These are phyloP conservation scores for Pteronura brasiliensis DNA, from an alignment of 2,113 vertebrate genomes.

Conservation along the genomic window DNA sequence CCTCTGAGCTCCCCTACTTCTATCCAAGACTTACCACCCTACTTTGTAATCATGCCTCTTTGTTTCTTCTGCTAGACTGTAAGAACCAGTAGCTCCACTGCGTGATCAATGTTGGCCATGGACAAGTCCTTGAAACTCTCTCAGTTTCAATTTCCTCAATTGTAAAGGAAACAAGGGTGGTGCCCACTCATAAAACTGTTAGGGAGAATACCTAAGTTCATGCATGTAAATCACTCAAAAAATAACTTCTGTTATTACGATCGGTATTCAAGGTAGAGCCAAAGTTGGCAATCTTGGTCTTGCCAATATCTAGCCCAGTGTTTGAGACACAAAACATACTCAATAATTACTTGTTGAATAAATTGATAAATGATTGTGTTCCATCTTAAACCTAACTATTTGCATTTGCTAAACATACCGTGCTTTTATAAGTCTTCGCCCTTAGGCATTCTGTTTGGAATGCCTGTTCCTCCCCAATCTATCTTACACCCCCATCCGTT, in stretches of 20 bases:
- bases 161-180: neutral
- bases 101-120: neutral
- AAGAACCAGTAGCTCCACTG: neutral
- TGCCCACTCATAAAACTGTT: neutral
- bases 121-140: neutral
- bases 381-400: neutral
- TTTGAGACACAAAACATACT: neutral
- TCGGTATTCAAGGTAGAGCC: neutral
- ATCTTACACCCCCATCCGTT: neutral
- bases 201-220: neutral
- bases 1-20: neutral
- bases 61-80: neutral
- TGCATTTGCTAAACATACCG: neutral
- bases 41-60: neutral
- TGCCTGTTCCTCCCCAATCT: neutral
- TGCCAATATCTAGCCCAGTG: neutral
- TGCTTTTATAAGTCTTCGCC: neutral
- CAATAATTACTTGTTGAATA: neutral
- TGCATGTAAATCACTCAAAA: neutral
- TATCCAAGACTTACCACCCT: neutral
- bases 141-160: neutral
- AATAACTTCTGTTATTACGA: neutral
- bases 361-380: neutral
- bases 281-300: neutral
- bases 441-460: neutral